phyloP scores from a whole-genome alignment of 2,888 invertebrate genomes.

The Phanerotoma sp. region DNA sequence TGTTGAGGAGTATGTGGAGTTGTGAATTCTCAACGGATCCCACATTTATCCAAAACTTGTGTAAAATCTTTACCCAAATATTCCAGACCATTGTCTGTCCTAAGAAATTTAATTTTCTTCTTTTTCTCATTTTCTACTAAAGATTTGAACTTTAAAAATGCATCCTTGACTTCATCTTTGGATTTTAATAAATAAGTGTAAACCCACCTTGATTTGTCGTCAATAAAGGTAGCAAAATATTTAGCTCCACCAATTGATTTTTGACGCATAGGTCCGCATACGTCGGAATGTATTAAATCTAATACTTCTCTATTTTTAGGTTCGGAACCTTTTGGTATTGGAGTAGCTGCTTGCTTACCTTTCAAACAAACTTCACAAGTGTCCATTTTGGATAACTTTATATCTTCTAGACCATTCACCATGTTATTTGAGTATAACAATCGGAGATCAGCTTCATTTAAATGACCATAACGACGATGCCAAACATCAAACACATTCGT shows the following conservation, averaged over 20 bases:
- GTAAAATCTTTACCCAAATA: slow-evolving; percentile 25
- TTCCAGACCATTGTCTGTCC: slow-evolving; percentile 30
- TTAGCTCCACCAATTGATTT: slow-evolving; percentile 15
- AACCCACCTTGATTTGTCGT: slow-evolving; percentile 27
- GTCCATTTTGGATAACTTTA: too few species aligned
- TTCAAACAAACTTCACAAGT: too few species aligned
- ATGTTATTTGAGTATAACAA: too few species aligned
- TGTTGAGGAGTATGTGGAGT: slow-evolving; percentile 27
- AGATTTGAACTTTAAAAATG: slow-evolving; percentile 14
- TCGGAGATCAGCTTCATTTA: too few species aligned
- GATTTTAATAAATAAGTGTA: slow-evolving; percentile 21
- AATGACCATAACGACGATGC: too few species aligned
- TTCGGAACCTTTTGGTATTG: slow-evolving; percentile 21
- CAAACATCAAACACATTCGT: too few species aligned
- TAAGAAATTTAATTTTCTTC: slow-evolving; percentile 4
- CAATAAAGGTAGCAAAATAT: slow-evolving; percentile 28
- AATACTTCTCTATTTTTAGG: slow-evolving; percentile 18
- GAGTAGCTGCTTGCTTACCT: slow-evolving; percentile 21
- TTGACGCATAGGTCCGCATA: slow-evolving; percentile 31
- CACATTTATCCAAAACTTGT: slow-evolving; percentile 8
- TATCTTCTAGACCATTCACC: too few species aligned
- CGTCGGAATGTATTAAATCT: slow-evolving; percentile 30
- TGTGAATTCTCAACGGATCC: slow-evolving; percentile 25
- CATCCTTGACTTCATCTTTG: slow-evolving; percentile 14
- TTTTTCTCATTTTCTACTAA: slow-evolving; percentile 10